Evolutionary conservation across 2,113 vertebrate species (phyloP).

Genomic region (Rhodinocichla rosea): DNA sequence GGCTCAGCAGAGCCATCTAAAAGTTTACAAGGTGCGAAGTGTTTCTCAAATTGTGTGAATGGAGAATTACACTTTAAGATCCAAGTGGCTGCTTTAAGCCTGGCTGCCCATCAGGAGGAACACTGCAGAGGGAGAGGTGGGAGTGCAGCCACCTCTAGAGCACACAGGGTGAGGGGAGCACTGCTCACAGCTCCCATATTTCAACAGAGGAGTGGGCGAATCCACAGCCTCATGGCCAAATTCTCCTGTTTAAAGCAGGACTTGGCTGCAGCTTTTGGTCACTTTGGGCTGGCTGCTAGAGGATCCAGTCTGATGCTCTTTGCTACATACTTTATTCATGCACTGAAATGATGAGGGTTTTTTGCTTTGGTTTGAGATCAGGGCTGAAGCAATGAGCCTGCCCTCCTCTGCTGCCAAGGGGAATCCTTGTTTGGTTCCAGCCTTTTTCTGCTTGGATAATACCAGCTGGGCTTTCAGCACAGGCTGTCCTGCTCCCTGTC

Average conservation of each 20-base stretch:
- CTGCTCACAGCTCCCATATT: fast-evolving
- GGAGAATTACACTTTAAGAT: not conserved
- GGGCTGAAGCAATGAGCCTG: not conserved
- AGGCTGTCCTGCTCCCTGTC: not conserved
- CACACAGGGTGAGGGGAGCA: not conserved
- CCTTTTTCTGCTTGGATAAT: not conserved
- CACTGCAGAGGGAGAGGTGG: not conserved
- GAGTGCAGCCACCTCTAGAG: not conserved
- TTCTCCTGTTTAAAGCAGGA: not conserved
- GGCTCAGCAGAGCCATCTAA: slow-evolving; percentile 31
- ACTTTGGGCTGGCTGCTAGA: not conserved
- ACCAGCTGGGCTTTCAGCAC: not conserved
- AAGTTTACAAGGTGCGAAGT: slow-evolving; percentile 64
- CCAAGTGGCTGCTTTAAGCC: not conserved
- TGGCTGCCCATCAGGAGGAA: not conserved
- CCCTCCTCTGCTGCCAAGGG: not conserved
- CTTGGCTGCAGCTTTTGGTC: not conserved
- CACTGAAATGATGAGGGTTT: not conserved
- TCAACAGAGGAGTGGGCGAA: fast-evolving
- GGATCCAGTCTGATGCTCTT: not conserved
- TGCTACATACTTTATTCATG: not conserved
- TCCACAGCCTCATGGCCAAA: not conserved
- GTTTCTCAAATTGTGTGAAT: not conserved
- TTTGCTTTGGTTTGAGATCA: not conserved
- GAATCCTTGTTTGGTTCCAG: not conserved